These are phyloP conservation scores for Donacobius atricapilla DNA, from an alignment of 2,113 vertebrate species.

Conservation along the genomic window DNA sequence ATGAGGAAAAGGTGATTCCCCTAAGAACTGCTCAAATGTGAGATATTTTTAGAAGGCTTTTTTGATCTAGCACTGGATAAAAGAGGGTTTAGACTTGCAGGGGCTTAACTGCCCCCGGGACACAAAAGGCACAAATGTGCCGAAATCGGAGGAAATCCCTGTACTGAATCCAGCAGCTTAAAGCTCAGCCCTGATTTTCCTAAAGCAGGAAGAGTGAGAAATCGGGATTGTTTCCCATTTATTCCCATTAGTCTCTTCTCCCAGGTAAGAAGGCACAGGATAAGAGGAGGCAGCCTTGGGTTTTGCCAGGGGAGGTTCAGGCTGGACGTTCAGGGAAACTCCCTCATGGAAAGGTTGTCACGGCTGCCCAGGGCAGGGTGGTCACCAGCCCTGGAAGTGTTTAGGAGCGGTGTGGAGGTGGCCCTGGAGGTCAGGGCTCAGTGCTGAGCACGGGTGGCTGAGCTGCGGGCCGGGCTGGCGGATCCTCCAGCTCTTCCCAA, in stretches of 20 bases:
- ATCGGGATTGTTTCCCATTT: not conserved
- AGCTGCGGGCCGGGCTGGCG: too few relatives aligned
- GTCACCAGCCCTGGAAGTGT: not conserved
- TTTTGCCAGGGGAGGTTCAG: not conserved
- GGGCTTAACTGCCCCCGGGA: not conserved
- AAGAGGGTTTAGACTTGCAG: not conserved
- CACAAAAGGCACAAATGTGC: not conserved
- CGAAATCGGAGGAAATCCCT: not conserved
- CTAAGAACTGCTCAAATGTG: not conserved
- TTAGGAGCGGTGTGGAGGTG: not conserved
- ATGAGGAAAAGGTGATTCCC: not conserved
- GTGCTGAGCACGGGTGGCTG: rapidly evolving
- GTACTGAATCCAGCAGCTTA: not conserved
- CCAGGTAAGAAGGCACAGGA: not conserved
- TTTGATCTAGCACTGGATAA: not conserved
- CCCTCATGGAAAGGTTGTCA: not conserved
- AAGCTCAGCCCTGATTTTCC: not conserved
- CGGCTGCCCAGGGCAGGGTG: not conserved
- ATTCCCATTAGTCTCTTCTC: not conserved
- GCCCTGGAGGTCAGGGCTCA: not conserved
- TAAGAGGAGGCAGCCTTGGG: not conserved
- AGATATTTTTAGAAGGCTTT: not conserved
- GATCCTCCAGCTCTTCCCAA: too few relatives aligned
- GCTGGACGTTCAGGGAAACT: rapidly evolving
- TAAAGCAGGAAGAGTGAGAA: not conserved